A percentile compares a stretch with the other conserved stretches of the same genome.
phyloP scores from a whole-genome alignment of 2,113 vertebrate genomes.

The Hippocampus mohnikei region DNA sequence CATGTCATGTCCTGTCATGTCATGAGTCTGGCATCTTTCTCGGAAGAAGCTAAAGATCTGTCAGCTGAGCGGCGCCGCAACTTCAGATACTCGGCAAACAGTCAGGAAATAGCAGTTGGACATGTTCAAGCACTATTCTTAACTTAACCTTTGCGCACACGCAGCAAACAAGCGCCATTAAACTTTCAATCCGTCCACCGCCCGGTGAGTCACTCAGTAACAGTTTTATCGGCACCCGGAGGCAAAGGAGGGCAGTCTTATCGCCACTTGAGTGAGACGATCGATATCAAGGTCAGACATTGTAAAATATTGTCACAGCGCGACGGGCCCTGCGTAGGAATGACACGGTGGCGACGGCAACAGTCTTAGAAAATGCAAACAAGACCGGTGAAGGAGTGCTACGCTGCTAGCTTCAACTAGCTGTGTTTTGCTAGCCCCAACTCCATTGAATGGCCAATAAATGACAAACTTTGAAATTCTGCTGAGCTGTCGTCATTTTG shows the following conservation, averaged over 20 bases:
- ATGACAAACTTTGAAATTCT: too few relatives aligned
- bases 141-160: constrained; percentile 28
- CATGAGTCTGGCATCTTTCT: neutral
- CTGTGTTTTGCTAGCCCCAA: neutral
- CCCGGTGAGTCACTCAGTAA: constrained; percentile 55
- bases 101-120: neutral
- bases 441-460: too few relatives aligned
- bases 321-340: constrained; percentile 3
- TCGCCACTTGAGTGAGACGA: constrained; percentile 41
- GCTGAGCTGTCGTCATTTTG: too few relatives aligned
- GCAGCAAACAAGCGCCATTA: constrained; percentile 30
- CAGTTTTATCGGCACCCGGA: constrained; percentile 49
- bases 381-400: neutral
- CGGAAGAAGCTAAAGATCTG: neutral
- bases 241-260: constrained; percentile 44
- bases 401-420: neutral
- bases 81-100: neutral
- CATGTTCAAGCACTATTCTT: neutral
- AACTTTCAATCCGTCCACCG: constrained; percentile 20
- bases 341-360: neutral
- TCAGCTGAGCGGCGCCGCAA: neutral
- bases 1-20: neutral
- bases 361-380: neutral
- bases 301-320: neutral
- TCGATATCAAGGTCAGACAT: constrained; percentile 23